These are phyloP conservation scores for Onychomys arenicola DNA, from an alignment of 2,797 vertebrate genomes.

Conservation along the genomic window DNA sequence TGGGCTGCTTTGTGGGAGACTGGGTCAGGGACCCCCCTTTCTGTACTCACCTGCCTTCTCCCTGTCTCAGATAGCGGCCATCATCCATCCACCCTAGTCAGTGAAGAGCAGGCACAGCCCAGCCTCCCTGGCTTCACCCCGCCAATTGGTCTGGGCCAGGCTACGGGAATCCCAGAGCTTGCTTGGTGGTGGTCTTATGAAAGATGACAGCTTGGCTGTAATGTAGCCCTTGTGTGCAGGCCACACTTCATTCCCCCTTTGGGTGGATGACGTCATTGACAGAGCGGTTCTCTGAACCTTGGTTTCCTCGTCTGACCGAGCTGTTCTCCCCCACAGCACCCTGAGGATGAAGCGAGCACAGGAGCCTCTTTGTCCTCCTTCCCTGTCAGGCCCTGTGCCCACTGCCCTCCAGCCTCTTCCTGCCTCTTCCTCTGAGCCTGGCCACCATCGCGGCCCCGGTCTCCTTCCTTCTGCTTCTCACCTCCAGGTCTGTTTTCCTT, in stretches of 20 bases:
- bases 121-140: neutral
- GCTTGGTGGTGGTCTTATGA: neutral
- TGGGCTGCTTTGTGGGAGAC: neutral
- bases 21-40: neutral
- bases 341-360: neutral
- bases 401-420: neutral
- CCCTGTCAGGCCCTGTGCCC: neutral
- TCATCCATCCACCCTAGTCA: neutral
- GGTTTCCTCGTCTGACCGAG: neutral
- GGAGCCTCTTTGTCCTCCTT: neutral
- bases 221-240: neutral
- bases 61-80: neutral
- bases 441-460: neutral
- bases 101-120: neutral
- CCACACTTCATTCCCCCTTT: neutral
- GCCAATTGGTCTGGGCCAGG: neutral
- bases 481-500: neutral
- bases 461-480: neutral
- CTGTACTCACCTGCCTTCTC: neutral
- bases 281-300: neutral
- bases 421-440: neutral
- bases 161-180: neutral
- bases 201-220: neutral
- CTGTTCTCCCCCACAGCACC: neutral
- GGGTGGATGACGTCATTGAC: neutral